phyloP scores from a whole-genome alignment of 1,140 invertebrate species.

The Oedothorax gibbosus region DNA sequence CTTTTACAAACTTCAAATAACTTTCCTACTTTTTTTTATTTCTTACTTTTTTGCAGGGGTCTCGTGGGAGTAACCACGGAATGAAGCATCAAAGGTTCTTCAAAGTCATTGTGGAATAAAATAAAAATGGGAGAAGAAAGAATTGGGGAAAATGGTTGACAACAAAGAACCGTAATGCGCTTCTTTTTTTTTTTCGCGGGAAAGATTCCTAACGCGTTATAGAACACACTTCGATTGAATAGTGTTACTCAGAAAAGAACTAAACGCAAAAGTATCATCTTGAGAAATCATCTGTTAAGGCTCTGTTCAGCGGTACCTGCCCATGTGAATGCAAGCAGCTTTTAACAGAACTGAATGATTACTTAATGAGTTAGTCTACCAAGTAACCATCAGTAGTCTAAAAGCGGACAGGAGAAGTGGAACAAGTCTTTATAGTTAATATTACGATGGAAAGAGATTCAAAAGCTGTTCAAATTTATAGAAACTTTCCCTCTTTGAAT shows the following conservation, averaged over 20 bases:
- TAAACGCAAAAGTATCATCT: background rate
- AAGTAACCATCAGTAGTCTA: too few species aligned
- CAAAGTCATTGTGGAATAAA: slow-evolving; percentile 29
- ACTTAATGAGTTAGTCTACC: too few species aligned
- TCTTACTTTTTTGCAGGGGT: background rate
- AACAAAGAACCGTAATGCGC: slow-evolving; percentile 48
- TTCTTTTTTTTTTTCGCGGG: background rate
- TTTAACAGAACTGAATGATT: background rate
- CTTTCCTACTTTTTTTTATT: background rate
- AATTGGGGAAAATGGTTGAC: slow-evolving; percentile 41
- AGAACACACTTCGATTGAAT: background rate
- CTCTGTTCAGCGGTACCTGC: too few species aligned
- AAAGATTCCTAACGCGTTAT: slow-evolving; percentile 26
- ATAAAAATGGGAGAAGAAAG: slow-evolving; percentile 15
- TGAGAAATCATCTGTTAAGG: background rate
- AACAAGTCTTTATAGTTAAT: too few species aligned
- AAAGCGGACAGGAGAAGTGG: too few species aligned
- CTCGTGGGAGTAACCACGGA: slow-evolving; percentile 52
- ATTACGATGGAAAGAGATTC: too few species aligned
- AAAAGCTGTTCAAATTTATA: too few species aligned
- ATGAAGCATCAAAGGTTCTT: slow-evolving; percentile 50
- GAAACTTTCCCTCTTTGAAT: too few species aligned
- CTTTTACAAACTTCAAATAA: background rate
- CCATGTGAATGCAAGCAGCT: background rate
- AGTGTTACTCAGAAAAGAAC: background rate